Conservation (phyloP, 2,888 invertebrate species). For the Cephonodes hylas region DNA sequence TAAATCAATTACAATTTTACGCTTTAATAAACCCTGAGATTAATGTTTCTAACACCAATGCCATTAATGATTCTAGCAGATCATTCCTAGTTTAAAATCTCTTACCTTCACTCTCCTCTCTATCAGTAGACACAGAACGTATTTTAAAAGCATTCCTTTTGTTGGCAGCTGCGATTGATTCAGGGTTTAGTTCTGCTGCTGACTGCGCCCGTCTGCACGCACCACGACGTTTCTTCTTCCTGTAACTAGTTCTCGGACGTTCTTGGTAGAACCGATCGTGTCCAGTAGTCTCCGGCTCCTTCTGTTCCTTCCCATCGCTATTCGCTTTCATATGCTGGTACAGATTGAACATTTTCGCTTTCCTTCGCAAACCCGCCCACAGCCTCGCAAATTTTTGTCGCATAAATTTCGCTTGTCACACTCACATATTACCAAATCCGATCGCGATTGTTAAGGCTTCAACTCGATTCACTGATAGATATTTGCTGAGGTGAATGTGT, state of each 20-base stretch:
- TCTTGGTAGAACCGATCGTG: slow-evolving; percentile 91
- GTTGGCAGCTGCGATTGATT: slow-evolving; percentile 83
- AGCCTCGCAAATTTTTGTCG: slow-evolving; percentile 42
- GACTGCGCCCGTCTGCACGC: slow-evolving; percentile 85
- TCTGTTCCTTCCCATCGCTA: slow-evolving; percentile 77
- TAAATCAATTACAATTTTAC: too few relatives aligned
- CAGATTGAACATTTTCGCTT: slow-evolving; percentile 86
- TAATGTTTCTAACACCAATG: neutral
- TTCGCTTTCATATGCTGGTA: slow-evolving; percentile 86
- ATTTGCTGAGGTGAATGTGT: slow-evolving; percentile 15
- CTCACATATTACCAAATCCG: neutral
- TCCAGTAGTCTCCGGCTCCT: slow-evolving; percentile 85
- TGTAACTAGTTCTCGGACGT: slow-evolving; percentile 74
- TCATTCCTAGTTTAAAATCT: neutral
- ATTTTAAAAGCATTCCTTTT: slow-evolving; percentile 83
- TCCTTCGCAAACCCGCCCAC: slow-evolving; percentile 37
- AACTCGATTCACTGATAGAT: neutral
- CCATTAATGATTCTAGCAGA: neutral
- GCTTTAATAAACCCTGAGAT: too few relatives aligned
- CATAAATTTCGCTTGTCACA: slow-evolving; percentile 37
- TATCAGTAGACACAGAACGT: slow-evolving; percentile 84
- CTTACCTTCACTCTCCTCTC: slow-evolving; percentile 79
- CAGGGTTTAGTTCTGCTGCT: slow-evolving; percentile 84
- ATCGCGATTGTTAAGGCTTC: neutral
- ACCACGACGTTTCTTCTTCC: slow-evolving; percentile 79